Percentiles rank a stretch among this genome's conserved stretches.
phyloP scores from a whole-genome alignment of 2,888 invertebrate genomes.

The Chloroclystis v-ata region DNA sequence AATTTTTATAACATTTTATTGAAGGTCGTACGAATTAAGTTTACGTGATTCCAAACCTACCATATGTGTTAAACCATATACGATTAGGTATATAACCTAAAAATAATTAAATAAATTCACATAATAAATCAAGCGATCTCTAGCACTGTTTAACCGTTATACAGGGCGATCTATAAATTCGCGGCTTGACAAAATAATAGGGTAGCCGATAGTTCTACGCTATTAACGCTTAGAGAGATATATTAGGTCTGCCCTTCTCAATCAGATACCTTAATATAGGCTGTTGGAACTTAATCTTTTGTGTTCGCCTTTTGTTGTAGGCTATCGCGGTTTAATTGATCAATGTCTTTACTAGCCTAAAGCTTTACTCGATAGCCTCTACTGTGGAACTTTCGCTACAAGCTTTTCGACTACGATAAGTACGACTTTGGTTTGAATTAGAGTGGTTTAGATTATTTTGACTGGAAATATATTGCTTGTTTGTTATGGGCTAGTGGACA shows the following conservation, averaged over 20 bases:
- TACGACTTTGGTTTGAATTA: not conserved
- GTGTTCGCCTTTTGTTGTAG: slow-evolving; percentile 15
- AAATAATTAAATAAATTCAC: slow-evolving; percentile 30
- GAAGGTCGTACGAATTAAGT: too few relatives aligned
- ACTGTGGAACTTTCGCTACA: not conserved
- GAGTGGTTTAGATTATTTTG: too few relatives aligned
- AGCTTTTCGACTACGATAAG: not conserved
- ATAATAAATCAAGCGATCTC: slow-evolving; percentile 29
- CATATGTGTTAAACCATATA: not conserved
- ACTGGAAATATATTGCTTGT: too few relatives aligned
- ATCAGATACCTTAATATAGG: slow-evolving; percentile 73
- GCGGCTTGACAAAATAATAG: slow-evolving; percentile 77
- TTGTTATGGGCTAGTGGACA: too few relatives aligned
- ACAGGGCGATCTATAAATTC: slow-evolving; percentile 69
- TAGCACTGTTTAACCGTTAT: slow-evolving; percentile 53
- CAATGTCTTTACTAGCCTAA: slow-evolving; percentile 2
- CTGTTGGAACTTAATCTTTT: slow-evolving; percentile 20
- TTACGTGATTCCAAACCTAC: too few relatives aligned
- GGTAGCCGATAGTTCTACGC: slow-evolving; percentile 66
- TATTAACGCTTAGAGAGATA: slow-evolving; percentile 76
- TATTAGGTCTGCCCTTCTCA: slow-evolving; percentile 70
- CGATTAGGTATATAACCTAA: slow-evolving; percentile 7
- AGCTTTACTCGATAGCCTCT: not conserved
- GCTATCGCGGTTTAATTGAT: slow-evolving; percentile 12
- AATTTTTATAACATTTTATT: too few relatives aligned